Percentiles rank a stretch among this genome's conserved stretches.
Evolutionary conservation across 2,113 vertebrate genomes (phyloP).

Genomic region (Phrynocephalus versicolor): DNA sequence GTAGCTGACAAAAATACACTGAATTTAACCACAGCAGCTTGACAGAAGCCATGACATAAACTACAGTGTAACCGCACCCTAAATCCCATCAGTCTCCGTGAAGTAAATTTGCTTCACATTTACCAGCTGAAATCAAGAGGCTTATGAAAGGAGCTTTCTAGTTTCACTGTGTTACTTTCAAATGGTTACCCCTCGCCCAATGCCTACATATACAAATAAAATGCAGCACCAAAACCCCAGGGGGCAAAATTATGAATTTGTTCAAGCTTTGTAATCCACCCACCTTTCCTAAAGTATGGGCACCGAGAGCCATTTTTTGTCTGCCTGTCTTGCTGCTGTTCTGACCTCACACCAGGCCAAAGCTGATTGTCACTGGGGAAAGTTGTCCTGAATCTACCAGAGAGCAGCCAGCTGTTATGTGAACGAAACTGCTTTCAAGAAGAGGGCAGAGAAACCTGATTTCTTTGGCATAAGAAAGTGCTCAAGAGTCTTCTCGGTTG

Average conservation of each 20-base stretch:
- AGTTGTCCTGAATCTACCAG: background rate
- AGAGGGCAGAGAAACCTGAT: background rate
- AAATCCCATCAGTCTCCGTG: background rate
- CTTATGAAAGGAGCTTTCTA: background rate
- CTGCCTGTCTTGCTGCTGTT: background rate
- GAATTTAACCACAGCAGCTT: too few relatives aligned
- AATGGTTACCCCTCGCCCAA: too few relatives aligned
- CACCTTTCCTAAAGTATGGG: background rate
- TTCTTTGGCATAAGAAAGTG: conserved; percentile 56
- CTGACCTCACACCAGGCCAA: background rate
- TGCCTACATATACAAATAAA: background rate
- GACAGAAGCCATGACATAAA: too few relatives aligned
- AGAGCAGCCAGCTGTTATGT: conserved; percentile 37
- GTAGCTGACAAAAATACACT: too few relatives aligned
- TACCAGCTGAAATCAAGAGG: background rate
- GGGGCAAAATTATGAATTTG: background rate
- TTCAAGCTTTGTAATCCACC: background rate
- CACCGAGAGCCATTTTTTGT: background rate
- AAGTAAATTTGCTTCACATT: background rate
- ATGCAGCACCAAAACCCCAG: background rate
- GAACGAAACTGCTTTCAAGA: conserved; percentile 24
- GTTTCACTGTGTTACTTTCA: background rate
- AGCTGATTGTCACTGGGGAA: background rate
- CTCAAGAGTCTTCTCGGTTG: conserved; percentile 28
- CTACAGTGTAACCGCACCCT: background rate